These are phyloP conservation scores for Gibbula magus DNA, from an alignment of 2,888 invertebrate species.

Conservation along the genomic window DNA sequence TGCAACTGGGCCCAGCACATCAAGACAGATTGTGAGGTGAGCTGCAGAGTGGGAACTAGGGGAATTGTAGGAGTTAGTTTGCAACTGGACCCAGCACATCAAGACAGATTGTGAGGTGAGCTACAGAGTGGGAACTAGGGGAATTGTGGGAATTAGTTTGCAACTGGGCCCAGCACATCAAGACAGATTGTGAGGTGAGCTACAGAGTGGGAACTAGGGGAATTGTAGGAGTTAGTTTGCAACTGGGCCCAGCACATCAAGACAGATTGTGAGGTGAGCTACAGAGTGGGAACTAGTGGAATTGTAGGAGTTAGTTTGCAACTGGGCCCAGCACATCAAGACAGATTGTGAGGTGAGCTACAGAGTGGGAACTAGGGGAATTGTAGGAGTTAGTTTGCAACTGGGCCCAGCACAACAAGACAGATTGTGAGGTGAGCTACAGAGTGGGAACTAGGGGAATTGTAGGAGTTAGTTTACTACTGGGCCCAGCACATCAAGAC, in stretches of 20 bases:
- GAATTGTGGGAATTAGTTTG: neutral
- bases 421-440: constrained; percentile 80
- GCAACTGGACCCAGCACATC: constrained; percentile 85
- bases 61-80: neutral
- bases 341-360: constrained; percentile 80
- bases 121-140: neutral
- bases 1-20: constrained; percentile 85
- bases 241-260: constrained; percentile 87
- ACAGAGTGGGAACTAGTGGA: neutral
- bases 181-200: constrained; percentile 81
- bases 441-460: neutral
- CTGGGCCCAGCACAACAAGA: constrained; percentile 87
- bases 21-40: constrained; percentile 82
- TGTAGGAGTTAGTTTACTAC: constrained; percentile 46
- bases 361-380: neutral
- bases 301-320: constrained; percentile 25
- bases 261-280: constrained; percentile 80
- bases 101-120: constrained; percentile 82
- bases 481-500: constrained; percentile 87
- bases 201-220: neutral
- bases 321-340: constrained; percentile 87
- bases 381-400: constrained; percentile 47
- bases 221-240: neutral
- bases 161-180: constrained; percentile 86
- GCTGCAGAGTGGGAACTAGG: neutral